Base-by-base conservation (phyloP, 2,797 vertebrate genomes). In the Hydrolagus colliei region DNA sequence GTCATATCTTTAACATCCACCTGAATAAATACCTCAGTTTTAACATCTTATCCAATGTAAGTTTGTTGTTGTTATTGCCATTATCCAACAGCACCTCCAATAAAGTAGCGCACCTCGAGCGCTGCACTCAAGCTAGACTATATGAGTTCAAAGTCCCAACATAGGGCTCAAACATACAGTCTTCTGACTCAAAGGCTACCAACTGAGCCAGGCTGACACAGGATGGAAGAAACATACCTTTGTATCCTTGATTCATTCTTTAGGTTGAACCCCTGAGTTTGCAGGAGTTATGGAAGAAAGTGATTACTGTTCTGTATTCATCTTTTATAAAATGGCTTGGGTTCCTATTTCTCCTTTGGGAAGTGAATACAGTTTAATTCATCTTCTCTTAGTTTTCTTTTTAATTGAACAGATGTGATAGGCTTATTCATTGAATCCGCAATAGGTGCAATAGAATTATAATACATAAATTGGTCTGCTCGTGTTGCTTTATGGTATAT, bases 401-500 rank as follows among this genome's bases (percentile, higher is more conserved):
- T 84, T 41, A 84, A 67, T 68, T 84, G 79, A 84, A 84, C 79
- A 84, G 79, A 84, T 71, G 79, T 68, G 65, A 68, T 68, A 68
- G 79, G 65, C 32, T 82, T 82, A 82, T 84, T 84, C 65, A 84
- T 20, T 84, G 71, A 82, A 67, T 68, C 65, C 41, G 79, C 27
- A 82, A 67, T 65, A 32, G 22, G 65, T 80, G 78, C 79, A 82
- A 82, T 71, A 18, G 32, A 71, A 84, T 84, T 84, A 84, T 84
- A 71, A 35, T 71, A 68, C 79, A 71, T 52, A 35, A 68, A 84
- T 84, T 84, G 79, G 65, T 71, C 9, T 80, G 78, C 71, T 63
- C 68, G 35, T 84, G 65, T 84, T 84, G 79, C 27, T 84, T 84
- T 84, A 84, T 84, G 65, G 65, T 84, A 84, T 71, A 71, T 84